Base-by-base conservation (phyloP, 1,140 invertebrate species). In the fruit fly (Drosophila melanogaster) region DNA sequence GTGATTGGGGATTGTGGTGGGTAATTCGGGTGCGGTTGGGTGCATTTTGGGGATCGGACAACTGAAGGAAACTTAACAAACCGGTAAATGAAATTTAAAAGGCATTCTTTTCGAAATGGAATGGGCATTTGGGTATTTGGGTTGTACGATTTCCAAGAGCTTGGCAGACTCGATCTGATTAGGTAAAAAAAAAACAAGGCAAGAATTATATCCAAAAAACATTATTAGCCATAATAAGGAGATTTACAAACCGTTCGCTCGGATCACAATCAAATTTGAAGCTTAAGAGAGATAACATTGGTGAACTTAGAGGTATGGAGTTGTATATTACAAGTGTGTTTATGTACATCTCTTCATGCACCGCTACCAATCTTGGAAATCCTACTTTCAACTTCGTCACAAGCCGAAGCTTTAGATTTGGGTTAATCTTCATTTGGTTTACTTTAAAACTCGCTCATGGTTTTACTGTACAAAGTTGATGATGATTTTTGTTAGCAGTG, bases 401-500 rank as follows among this genome's bases (percentile, higher is more conserved):
- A 14, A 49, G 74, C 74, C 74, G 74, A 77, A 77, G 44, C 61
- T 77, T 43, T 22, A 47, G 44, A 35, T 38, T 61, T 57, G 41
- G 37, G 26, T 44, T 47, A 54, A 37, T 47, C 40, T 58, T 61
- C 46, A 19, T 15, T 54, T 38, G 37, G 65, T 70, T 75, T 47
- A 30, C 10, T 50, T 57, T 80, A 37, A 61, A 37, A 67, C 78
- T 81, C 72, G 78, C 78, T 80, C 70, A 54, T 69, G 71, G 70
- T 70, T 77, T 64, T 77, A 81, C 79, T 81, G 79, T 81, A 81
- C 79, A 81, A 81, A 80, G 80, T 81, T 73, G 78, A 77, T 81
- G 75, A 90, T 81, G 70, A 70, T 69, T 65, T 62, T 77, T 80
- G 83, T 86, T 86, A 86, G 81, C 81, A 86, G 84, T 86, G 84